Evolutionary conservation across 2,113 vertebrate species (phyloP).

Genomic region (Trichechus manatus): DNA sequence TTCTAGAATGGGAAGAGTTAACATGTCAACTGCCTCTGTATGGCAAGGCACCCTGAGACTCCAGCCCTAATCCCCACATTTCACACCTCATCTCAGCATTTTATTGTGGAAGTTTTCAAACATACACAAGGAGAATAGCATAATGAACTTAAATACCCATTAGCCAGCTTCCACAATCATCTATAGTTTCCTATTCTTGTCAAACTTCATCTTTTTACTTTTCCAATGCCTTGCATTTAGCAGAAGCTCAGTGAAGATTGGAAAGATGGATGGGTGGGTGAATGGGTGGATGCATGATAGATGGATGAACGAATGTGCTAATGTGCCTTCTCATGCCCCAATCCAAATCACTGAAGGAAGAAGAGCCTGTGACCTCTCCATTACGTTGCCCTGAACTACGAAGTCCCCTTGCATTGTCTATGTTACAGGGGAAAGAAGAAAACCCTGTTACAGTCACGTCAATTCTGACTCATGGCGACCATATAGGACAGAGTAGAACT

Average conservation of each 20-base stretch:
- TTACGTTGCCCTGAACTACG: accelerated
- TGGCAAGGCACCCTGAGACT: accelerated
- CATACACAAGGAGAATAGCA: background rate
- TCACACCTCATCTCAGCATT: background rate
- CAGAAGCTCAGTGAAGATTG: background rate
- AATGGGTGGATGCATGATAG: no score
- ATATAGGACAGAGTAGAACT: no score
- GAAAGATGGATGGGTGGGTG: no score
- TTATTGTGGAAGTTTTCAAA: background rate
- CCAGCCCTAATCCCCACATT: background rate
- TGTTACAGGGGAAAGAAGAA: background rate
- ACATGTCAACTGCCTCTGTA: accelerated
- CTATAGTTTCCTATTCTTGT: background rate
- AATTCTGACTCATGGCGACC: no score
- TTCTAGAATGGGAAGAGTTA: background rate
- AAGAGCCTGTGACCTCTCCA: background rate
- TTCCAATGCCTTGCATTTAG: accelerated
- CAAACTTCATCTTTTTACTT: background rate
- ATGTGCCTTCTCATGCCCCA: background rate
- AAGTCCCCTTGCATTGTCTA: accelerated
- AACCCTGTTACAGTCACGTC: no score
- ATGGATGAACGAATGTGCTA: no score
- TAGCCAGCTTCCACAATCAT: no score
- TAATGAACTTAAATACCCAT: no score
- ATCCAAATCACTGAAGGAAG: background rate